Conservation (phyloP, 1,140 invertebrate species). For the Myzus persicae region DNA sequence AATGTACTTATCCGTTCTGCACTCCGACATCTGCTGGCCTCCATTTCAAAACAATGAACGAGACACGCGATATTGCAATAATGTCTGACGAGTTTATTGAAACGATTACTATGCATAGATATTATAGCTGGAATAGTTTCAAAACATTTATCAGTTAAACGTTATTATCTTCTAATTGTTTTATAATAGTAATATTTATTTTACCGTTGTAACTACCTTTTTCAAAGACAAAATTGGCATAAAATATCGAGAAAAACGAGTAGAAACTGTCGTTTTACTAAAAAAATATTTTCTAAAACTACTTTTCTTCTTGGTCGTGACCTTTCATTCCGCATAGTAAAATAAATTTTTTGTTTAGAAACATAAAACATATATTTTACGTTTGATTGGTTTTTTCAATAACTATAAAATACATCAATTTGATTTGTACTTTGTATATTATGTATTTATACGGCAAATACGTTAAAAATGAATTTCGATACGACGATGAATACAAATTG, state of each 20-base stretch:
- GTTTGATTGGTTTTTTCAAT: not conserved
- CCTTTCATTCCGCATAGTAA: not conserved
- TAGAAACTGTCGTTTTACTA: not conserved
- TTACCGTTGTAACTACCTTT: not conserved
- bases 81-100: not conserved
- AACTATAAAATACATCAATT: not conserved
- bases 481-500: not conserved
- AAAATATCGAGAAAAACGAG: not conserved
- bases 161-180: not conserved
- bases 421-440: not conserved
- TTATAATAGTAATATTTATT: not conserved
- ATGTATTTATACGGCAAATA: not conserved
- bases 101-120: not conserved
- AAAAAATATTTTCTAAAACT: not conserved
- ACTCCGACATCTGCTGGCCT: not conserved
- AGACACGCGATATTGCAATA: not conserved
- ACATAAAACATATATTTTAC: no score
- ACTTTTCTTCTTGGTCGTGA: not conserved
- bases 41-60: conserved; percentile 17
- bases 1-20: not conserved
- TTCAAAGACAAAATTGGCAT: not conserved
- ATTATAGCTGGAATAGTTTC: not conserved
- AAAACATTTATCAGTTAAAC: not conserved
- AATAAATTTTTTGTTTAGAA: not conserved
- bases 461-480: not conserved